Conservation (phyloP, 2,888 invertebrate species). For the Nezara viridula region DNA sequence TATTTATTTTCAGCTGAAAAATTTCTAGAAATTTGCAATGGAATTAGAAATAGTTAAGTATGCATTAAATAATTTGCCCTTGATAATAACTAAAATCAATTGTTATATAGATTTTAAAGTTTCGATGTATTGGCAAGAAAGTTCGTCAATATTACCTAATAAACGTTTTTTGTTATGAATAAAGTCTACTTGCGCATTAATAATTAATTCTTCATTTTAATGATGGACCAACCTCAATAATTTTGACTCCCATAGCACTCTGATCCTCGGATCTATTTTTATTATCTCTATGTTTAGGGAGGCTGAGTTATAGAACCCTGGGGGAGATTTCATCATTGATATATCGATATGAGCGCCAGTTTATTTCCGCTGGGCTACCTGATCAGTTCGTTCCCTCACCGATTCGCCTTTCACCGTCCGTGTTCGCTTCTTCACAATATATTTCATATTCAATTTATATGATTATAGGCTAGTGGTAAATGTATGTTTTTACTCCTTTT, state of each 20-base stretch:
- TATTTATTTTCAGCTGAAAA: too few species aligned
- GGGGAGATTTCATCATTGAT: conserved; percentile 42
- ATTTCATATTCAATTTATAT: not conserved
- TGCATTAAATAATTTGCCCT: too few species aligned
- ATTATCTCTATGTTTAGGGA: not conserved
- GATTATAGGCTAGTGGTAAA: not conserved
- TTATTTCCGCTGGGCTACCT: conserved; percentile 29
- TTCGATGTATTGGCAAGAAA: too few species aligned
- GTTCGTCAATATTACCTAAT: too few species aligned
- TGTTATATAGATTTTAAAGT: too few species aligned
- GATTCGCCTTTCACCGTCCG: conserved; percentile 3
- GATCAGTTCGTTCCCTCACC: not conserved
- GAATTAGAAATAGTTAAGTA: too few species aligned
- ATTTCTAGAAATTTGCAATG: too few species aligned
- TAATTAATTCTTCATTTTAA: not conserved
- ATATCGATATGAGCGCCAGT: not conserved
- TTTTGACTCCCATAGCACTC: not conserved
- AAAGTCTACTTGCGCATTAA: too few species aligned
- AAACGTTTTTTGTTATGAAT: too few species aligned
- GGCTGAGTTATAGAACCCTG: not conserved
- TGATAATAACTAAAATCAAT: too few species aligned
- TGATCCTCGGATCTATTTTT: not conserved
- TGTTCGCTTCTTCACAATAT: not conserved
- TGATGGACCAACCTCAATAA: not conserved
- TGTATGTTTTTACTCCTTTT: not conserved